Evolutionary conservation across 2,113 vertebrate genomes (phyloP), one percentile per base, ranked within the genome.

Genomic region (Hemiscyllium ocellatum): DNA sequence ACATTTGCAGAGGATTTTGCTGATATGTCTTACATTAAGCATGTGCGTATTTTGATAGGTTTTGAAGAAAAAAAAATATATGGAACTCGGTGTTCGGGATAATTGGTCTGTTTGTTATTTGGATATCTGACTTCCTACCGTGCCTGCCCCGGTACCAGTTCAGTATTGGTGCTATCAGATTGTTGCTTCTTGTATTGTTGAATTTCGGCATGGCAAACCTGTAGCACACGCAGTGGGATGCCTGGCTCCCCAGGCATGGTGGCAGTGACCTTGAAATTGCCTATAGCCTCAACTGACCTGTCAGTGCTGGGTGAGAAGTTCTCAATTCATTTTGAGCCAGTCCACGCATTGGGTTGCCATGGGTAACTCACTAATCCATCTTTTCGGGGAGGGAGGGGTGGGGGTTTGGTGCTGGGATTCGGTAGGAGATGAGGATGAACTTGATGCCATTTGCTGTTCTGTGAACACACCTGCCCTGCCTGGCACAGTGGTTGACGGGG

Each of bases 81-180:
- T 93, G 89, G 61, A 93, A 66, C 61, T 66, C 22, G 89, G 89
- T 93, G 89, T 65, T 93, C 5, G 61, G 61, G 89, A 93, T 93
- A 93, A 93, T 66, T 70, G 68, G 66, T 26, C 68, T 50, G 65
- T 95, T 95, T 95, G 65, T n/a, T 95, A 70, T 95, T 95, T 6
- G 65, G 93, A 69, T 72, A 70, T 95, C 65, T 50, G 93, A 70
- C 33, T 95, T 95, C 22, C 65, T 72, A 50, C 89, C 42, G 93
- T 72, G 93, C 93, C 93, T 95, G 93, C 93, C 93, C 68, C 93
- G 93, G 68, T 95, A 95, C 93, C 93, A 69, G 93, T 70, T 70
- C 68, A 95, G 93, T 69, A 47, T 70, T 70, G 93, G 93, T 70
- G 68, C 65, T 95, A 95, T 47, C 37, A 68, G 91, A 70, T n/a